Conservation (phyloP, 1,140 invertebrate species). For the Chrysoperla carnea region DNA sequence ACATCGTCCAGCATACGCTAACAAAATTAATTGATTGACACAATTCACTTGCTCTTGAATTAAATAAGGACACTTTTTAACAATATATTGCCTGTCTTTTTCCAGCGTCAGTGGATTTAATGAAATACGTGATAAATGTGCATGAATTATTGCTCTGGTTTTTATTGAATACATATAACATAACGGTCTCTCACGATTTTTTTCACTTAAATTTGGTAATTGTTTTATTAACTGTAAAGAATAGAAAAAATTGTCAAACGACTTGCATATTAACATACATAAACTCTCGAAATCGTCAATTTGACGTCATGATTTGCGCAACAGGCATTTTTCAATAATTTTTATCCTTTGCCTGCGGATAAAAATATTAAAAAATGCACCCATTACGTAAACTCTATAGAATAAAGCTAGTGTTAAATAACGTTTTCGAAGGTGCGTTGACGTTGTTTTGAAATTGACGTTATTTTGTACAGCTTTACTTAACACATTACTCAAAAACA, state of each 20-base stretch:
- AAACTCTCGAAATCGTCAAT: no score
- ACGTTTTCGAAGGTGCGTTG: no score
- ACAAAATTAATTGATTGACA: conserved; percentile 79
- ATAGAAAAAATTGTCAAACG: conserved; percentile 10
- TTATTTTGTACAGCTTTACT: no score
- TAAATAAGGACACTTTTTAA: conserved; percentile 88
- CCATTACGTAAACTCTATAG: no score
- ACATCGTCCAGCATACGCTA: conserved; percentile 82
- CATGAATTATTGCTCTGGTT: conserved; percentile 82
- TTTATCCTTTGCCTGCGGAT: no score
- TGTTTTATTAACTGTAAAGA: conserved; percentile 69
- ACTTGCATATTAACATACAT: no score
- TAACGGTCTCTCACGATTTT: conserved; percentile 87
- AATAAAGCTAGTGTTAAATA: no score
- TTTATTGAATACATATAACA: conserved; percentile 94
- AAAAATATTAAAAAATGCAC: no score
- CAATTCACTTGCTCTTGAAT: conserved; percentile 96
- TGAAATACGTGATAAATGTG: conserved; percentile 73
- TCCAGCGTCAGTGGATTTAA: conserved; percentile 71
- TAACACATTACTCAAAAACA: no score
- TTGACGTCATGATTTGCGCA: no score
- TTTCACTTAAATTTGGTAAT: conserved; percentile 78
- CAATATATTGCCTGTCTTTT: conserved; percentile 67
- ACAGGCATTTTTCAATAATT: no score
- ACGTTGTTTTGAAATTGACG: no score